Conservation (phyloP, 1,140 invertebrate genomes). For the Drosophila ficusphila region DNA sequence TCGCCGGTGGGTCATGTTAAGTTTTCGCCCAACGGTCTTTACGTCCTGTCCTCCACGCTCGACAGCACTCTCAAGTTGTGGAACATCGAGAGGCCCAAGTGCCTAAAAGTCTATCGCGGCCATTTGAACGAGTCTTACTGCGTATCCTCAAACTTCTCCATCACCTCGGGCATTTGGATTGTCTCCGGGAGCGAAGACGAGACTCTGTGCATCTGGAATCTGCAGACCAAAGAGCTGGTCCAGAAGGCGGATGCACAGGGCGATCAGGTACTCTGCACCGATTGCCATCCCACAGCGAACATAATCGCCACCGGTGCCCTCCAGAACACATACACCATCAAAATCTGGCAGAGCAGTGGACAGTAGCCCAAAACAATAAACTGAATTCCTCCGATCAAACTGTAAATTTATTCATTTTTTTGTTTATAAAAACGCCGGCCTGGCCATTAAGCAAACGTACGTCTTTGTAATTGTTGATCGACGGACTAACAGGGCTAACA, state of each 20-base stretch:
- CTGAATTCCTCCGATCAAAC: neutral
- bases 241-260: conserved; percentile 40
- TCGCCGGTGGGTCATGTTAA: conserved; percentile 57
- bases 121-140: conserved; percentile 53
- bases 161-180: conserved; percentile 63
- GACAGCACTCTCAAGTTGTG: conserved; percentile 61
- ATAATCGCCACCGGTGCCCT: conserved; percentile 46
- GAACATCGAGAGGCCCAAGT: conserved; percentile 59
- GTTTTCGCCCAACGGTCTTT: conserved; percentile 64
- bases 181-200: conserved; percentile 64
- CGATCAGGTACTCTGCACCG: conserved; percentile 37
- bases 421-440: neutral
- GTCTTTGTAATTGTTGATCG: conserved; percentile 35
- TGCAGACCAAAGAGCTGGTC: conserved; percentile 57
- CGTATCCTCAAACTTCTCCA: conserved; percentile 56
- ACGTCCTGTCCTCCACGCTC: conserved; percentile 49
- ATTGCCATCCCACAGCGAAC: conserved; percentile 64
- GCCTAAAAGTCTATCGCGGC: conserved; percentile 56
- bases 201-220: conserved; percentile 52
- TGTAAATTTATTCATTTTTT: conserved; percentile 10
- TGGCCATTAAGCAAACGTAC: neutral
- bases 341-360: conserved; percentile 56
- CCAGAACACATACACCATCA: conserved; percentile 15
- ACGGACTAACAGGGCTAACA: conserved; percentile 3
- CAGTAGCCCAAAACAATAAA: neutral